Evolutionary conservation across 2,888 invertebrate genomes (phyloP).

Genomic region (Tetanocera ferruginea): DNA sequence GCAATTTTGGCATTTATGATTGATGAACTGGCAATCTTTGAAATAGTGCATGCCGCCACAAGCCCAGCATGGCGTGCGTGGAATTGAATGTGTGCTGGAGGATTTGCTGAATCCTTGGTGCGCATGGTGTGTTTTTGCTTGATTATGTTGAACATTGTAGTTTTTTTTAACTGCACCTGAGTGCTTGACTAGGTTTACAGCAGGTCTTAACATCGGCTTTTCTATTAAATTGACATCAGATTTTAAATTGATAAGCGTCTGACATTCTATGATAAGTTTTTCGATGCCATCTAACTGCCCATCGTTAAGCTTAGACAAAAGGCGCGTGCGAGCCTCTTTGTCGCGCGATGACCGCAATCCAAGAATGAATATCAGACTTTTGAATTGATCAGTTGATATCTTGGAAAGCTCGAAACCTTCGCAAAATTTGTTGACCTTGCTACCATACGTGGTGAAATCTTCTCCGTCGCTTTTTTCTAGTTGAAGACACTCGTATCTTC

Average conservation of each 20-base stretch:
- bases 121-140: neutral
- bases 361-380: conserved; percentile 22
- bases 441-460: conserved; percentile 33
- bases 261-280: conserved; percentile 1
- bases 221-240: neutral
- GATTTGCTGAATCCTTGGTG: neutral
- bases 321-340: conserved; percentile 19
- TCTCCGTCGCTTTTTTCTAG: conserved; percentile 22
- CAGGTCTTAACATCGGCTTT: conserved; percentile 20
- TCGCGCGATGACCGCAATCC: conserved; percentile 17
- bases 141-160: no score
- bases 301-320: neutral
- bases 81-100: no score
- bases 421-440: no score
- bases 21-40: conserved; percentile 22
- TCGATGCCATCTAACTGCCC: neutral
- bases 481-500: conserved; percentile 22
- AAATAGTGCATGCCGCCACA: conserved; percentile 29
- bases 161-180: neutral
- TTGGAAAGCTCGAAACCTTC: no score
- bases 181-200: neutral
- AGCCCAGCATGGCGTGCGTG: neutral
- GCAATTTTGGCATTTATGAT: conserved; percentile 23
- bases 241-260: neutral
- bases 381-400: conserved; percentile 22